Evolutionary conservation across 1,140 invertebrate genomes (phyloP).

Genomic region (Delia radicum): DNA sequence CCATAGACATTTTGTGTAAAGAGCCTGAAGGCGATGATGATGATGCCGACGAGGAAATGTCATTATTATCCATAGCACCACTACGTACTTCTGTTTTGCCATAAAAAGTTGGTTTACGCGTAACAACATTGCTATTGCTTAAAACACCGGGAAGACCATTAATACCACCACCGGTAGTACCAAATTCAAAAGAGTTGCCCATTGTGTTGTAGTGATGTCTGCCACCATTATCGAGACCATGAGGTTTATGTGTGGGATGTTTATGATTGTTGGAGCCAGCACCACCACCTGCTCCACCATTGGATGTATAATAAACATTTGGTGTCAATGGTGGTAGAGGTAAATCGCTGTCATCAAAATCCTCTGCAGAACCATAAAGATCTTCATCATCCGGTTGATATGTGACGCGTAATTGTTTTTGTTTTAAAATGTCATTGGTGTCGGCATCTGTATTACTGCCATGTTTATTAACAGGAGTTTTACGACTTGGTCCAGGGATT

Average conservation of each 20-base stretch:
- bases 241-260: conserved; percentile 9
- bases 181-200: conserved; percentile 6
- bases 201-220: conserved; percentile 4
- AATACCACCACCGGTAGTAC: conserved; percentile 30
- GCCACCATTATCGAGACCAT: conserved; percentile 7
- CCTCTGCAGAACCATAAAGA: conserved; percentile 53
- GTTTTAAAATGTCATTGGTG: conserved; percentile 55
- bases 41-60: conserved; percentile 23
- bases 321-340: conserved; percentile 45
- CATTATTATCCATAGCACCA: conserved; percentile 32
- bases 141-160: conserved; percentile 29
- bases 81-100: conserved; percentile 26
- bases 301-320: conserved; percentile 45
- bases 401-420: conserved; percentile 55
- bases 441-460: conserved; percentile 43
- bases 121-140: conserved; percentile 32
- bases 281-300: conserved; percentile 24
- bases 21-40: conserved; percentile 28
- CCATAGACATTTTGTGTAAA: conserved; percentile 7
- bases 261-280: conserved; percentile 5
- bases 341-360: conserved; percentile 49
- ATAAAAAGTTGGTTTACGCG: conserved; percentile 38
- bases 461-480: conserved; percentile 45
- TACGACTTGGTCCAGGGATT: conserved; percentile 60
- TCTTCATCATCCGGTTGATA: conserved; percentile 54